phyloP scores from a whole-genome alignment of 53 echinoderm and acorn worm genomes.

The Paracentrotus lividus region DNA sequence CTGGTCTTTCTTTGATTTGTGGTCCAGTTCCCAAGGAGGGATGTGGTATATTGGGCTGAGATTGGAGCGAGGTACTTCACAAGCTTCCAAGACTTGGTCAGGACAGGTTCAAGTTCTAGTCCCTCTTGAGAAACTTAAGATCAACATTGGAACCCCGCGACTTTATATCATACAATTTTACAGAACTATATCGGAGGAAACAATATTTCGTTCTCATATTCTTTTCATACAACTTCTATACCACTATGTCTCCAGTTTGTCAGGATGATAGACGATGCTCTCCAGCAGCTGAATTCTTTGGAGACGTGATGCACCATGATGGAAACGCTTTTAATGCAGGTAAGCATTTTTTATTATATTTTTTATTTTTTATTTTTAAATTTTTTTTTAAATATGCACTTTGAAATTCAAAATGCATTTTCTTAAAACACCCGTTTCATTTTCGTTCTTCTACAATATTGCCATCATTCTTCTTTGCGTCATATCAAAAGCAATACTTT shows the following conservation, averaged over 20 bases:
- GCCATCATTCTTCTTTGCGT: too few species aligned
- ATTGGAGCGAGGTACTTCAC: not conserved
- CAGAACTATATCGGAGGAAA: too few species aligned
- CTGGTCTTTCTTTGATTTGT: slow-evolving; percentile 47
- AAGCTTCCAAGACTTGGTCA: not conserved
- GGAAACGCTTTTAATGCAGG: not conserved
- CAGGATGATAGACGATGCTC: not conserved
- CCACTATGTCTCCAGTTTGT: slow-evolving; percentile 35
- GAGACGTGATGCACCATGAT: slow-evolving; percentile 1
- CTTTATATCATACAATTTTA: not conserved
- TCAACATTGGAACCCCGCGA: not conserved
- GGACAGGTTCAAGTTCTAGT: not conserved
- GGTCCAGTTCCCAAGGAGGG: slow-evolving; percentile 36
- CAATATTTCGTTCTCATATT: not conserved
- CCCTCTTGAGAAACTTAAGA: not conserved
- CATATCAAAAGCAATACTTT: too few species aligned
- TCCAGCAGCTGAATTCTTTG: slow-evolving; percentile 38
- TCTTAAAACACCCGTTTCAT: too few species aligned
- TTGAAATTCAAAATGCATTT: too few species aligned
- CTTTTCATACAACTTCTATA: not conserved
- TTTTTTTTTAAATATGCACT: too few species aligned
- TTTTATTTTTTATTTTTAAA: too few species aligned
- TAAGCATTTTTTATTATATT: too few species aligned
- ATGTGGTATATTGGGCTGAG: slow-evolving; percentile 55
- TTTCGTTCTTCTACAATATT: too few species aligned